A percentile compares a stretch with the other conserved stretches of the same genome.
These are phyloP conservation scores for Gasterosteus nipponicus DNA, from an alignment of 2,113 vertebrate species.

Conservation along the genomic window DNA sequence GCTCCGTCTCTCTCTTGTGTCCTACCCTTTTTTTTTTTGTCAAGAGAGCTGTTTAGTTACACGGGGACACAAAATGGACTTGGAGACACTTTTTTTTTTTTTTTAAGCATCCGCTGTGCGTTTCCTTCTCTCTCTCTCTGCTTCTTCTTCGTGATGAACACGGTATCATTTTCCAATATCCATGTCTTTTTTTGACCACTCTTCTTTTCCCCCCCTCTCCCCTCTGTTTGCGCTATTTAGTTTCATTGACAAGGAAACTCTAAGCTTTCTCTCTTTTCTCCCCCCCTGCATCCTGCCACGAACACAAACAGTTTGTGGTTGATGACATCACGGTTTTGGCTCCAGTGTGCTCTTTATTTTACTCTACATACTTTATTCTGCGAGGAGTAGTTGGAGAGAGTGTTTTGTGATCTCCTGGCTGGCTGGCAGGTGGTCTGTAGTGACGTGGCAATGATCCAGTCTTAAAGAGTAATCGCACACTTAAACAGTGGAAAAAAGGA, in stretches of 20 bases:
- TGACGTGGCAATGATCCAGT: neutral
- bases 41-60: constrained; percentile 68
- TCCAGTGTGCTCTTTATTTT: neutral
- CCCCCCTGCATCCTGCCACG: constrained; percentile 14
- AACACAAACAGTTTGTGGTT: constrained; percentile 7
- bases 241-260: constrained; percentile 71
- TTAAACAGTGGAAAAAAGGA: too few species aligned
- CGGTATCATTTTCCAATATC: constrained; percentile 65
- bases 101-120: too few species aligned
- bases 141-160: constrained; percentile 30
- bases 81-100: constrained; percentile 51
- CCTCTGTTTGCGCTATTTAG: constrained; percentile 66
- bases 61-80: constrained; percentile 67
- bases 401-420: neutral
- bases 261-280: constrained; percentile 38
- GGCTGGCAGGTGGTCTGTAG: neutral
- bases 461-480: neutral
- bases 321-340: neutral
- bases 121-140: constrained; percentile 5
- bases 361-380: neutral
- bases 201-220: constrained; percentile 41
- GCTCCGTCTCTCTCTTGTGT: constrained; percentile 27
- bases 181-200: constrained; percentile 48
- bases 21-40: constrained; percentile 42
- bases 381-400: neutral